A percentile compares a stretch with the other conserved stretches of the same genome.
Conservation (phyloP, 2,888 invertebrate species). For the Eurytoma californica region DNA sequence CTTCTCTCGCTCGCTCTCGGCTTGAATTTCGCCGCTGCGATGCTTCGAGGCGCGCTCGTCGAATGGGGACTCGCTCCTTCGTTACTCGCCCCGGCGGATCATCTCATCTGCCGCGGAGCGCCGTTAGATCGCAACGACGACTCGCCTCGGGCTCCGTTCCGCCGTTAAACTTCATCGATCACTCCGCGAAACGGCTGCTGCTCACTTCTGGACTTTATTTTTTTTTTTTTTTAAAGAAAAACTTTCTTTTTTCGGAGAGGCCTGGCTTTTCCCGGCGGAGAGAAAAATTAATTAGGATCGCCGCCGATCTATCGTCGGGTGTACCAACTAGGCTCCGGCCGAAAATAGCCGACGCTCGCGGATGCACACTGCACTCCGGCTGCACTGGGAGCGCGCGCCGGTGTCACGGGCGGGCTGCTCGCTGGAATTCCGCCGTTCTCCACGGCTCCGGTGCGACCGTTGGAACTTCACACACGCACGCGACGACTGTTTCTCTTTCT, state of each 20-base stretch:
- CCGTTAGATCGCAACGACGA: conserved; percentile 37
- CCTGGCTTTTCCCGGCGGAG: neutral
- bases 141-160: conserved; percentile 27
- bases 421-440: neutral
- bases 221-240: too few relatives aligned
- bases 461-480: conserved; percentile 6
- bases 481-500: conserved; percentile 1
- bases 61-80: neutral
- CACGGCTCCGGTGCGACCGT: neutral
- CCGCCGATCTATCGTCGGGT: neutral
- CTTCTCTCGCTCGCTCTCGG: neutral
- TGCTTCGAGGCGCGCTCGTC: neutral
- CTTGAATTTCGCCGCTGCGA: neutral
- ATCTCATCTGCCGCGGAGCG: conserved; percentile 33
- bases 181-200: neutral
- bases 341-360: too few relatives aligned
- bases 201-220: neutral
- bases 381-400: neutral
- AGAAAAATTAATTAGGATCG: conserved; percentile 1
- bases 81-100: conserved; percentile 30
- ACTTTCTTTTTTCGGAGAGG: neutral
- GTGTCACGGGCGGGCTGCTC: conserved; percentile 3
- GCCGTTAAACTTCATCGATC: conserved; percentile 48
- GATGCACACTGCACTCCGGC: too few relatives aligned
- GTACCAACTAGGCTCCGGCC: too few relatives aligned